These are phyloP conservation scores for Harlomillsia oculata DNA, from an alignment of 1,140 invertebrate species.

Conservation along the genomic window DNA sequence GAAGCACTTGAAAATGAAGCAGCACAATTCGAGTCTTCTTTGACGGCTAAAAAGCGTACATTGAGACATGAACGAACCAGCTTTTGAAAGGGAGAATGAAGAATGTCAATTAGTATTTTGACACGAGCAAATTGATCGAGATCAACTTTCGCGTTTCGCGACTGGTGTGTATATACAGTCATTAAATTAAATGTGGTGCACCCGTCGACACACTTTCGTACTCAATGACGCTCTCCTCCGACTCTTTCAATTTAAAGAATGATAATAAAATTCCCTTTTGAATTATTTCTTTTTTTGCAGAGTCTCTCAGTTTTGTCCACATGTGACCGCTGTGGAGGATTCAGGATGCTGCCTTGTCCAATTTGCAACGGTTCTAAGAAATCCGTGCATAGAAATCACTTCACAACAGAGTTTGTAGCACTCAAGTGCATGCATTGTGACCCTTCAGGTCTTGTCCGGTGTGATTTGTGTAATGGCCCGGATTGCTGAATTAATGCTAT, in stretches of 20 bases:
- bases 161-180: too few relatives aligned
- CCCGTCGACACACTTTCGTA: too few relatives aligned
- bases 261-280: slow-evolving; percentile 1
- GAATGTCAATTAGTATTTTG: too few relatives aligned
- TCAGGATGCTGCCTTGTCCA: slow-evolving; percentile 73
- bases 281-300: slow-evolving; percentile 49
- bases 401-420: slow-evolving; percentile 83
- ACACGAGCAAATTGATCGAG: too few relatives aligned
- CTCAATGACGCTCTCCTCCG: background rate
- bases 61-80: too few relatives aligned
- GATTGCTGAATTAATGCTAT: background rate
- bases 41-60: too few relatives aligned
- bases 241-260: background rate
- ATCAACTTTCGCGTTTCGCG: too few relatives aligned
- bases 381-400: slow-evolving; percentile 83
- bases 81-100: too few relatives aligned
- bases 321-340: slow-evolving; percentile 82
- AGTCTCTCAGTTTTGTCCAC: slow-evolving; percentile 62
- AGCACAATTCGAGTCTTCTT: too few relatives aligned
- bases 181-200: too few relatives aligned
- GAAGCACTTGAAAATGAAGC: too few relatives aligned
- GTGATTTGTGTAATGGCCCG: slow-evolving; percentile 55
- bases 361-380: slow-evolving; percentile 92
- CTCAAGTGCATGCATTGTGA: slow-evolving; percentile 95
- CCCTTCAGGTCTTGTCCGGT: slow-evolving; percentile 80